These are phyloP conservation scores for Abrostola tripartita DNA, from an alignment of 2,888 invertebrate genomes.

Conservation along the genomic window DNA sequence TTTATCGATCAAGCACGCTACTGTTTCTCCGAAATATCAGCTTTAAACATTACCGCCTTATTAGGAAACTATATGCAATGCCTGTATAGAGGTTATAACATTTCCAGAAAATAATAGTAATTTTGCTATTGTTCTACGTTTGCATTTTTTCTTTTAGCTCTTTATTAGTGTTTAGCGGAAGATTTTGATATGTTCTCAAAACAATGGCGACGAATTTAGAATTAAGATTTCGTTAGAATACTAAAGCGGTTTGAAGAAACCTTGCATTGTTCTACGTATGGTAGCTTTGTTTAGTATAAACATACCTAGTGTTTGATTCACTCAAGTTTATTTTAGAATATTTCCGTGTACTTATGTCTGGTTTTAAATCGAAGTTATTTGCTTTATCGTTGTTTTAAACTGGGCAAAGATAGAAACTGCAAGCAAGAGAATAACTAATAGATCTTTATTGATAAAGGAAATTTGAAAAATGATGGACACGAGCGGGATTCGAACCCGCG, in stretches of 20 bases:
- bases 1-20: conserved; percentile 32
- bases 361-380: too few relatives aligned
- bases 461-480: too few relatives aligned
- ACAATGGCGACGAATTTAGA: conserved; percentile 40
- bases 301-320: background rate
- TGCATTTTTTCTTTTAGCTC: background rate
- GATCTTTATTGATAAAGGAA: too few relatives aligned
- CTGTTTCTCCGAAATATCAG: conserved; percentile 27
- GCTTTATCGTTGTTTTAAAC: too few relatives aligned
- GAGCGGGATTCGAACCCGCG: too few relatives aligned
- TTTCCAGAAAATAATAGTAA: too few relatives aligned
- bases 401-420: too few relatives aligned
- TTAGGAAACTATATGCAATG: conserved; percentile 34
- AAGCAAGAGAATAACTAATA: too few relatives aligned
- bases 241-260: conserved; percentile 42
- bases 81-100: conserved; percentile 1
- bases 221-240: conserved; percentile 46
- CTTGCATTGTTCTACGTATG: conserved; percentile 39
- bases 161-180: conserved; percentile 30
- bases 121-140: too few relatives aligned
- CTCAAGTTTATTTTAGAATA: conserved; percentile 5
- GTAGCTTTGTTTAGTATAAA: conserved; percentile 17
- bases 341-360: background rate
- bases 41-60: conserved; percentile 23
- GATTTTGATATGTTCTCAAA: conserved; percentile 41